Percentiles rank a stretch among this genome's conserved stretches.
These are phyloP conservation scores for Asarcornis scutulata DNA, from an alignment of 2,113 vertebrate species.

Conservation along the genomic window DNA sequence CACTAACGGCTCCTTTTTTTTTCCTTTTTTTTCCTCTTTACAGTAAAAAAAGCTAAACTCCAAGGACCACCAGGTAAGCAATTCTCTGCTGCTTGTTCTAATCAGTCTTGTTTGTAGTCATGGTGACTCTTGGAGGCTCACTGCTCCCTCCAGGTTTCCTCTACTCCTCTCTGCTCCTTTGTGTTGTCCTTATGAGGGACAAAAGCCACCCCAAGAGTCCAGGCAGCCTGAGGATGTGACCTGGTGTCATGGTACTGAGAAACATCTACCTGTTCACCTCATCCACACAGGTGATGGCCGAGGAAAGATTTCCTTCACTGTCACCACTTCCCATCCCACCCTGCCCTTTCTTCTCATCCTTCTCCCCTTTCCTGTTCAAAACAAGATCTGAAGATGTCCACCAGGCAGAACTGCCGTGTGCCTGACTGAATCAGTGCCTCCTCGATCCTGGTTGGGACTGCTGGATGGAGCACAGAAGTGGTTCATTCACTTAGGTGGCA, in stretches of 20 bases:
- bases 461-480: not conserved
- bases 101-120: not conserved
- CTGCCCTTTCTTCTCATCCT: not conserved
- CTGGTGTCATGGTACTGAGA: not conserved
- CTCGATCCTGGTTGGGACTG: rapidly evolving
- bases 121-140: rapidly evolving
- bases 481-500: not conserved
- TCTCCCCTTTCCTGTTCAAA: not conserved
- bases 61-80: slow-evolving; percentile 82
- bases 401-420: not conserved
- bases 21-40: slow-evolving; percentile 41
- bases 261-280: not conserved
- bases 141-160: not conserved
- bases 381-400: not conserved
- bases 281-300: not conserved
- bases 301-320: not conserved
- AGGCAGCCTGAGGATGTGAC: not conserved
- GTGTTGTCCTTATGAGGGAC: not conserved
- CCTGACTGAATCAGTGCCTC: not conserved
- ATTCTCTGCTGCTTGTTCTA: not conserved
- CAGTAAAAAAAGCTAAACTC: slow-evolving; percentile 83
- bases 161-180: not conserved
- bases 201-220: not conserved
- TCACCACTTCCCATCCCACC: not conserved
- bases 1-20: not conserved